These are phyloP conservation scores for Garrulus glandarius DNA, from an alignment of 2,797 vertebrate genomes.

Conservation along the genomic window DNA sequence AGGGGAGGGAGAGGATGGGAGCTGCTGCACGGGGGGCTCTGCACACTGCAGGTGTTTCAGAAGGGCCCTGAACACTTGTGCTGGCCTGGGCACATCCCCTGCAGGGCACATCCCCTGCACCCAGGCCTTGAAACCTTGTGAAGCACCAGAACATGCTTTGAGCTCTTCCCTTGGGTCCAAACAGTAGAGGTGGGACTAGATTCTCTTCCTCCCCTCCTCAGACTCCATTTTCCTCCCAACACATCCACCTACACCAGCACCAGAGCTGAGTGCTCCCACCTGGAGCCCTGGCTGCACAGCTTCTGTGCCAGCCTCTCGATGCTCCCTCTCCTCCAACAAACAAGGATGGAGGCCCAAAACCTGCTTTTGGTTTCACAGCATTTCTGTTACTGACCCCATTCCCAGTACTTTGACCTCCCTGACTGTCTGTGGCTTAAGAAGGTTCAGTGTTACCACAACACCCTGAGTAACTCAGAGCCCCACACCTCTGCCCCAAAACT, in stretches of 20 bases:
- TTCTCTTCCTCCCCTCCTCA: neutral
- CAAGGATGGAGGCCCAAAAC: neutral
- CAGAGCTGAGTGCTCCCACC: fast-evolving
- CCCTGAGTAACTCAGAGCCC: neutral
- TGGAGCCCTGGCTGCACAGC: neutral
- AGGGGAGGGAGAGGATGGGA: neutral
- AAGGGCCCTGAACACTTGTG: neutral
- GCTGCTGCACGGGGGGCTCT: neutral
- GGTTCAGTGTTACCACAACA: neutral
- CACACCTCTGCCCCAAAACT: neutral
- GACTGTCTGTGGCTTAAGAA: neutral
- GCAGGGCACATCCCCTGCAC: neutral
- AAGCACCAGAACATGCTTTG: neutral
- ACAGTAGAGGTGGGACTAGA: neutral
- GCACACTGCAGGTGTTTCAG: neutral
- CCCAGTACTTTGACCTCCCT: neutral
- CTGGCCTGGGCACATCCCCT: neutral
- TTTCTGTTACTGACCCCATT: neutral
- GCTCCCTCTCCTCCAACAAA: neutral
- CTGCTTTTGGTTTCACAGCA: neutral
- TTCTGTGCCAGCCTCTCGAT: fast-evolving
- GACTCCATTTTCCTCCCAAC: neutral
- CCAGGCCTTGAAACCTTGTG: neutral
- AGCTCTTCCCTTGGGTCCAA: neutral
- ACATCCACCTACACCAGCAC: fast-evolving